Evolutionary conservation across 2,113 vertebrate genomes (phyloP).

Genomic region (Cyphomyrus plagiostoma): DNA sequence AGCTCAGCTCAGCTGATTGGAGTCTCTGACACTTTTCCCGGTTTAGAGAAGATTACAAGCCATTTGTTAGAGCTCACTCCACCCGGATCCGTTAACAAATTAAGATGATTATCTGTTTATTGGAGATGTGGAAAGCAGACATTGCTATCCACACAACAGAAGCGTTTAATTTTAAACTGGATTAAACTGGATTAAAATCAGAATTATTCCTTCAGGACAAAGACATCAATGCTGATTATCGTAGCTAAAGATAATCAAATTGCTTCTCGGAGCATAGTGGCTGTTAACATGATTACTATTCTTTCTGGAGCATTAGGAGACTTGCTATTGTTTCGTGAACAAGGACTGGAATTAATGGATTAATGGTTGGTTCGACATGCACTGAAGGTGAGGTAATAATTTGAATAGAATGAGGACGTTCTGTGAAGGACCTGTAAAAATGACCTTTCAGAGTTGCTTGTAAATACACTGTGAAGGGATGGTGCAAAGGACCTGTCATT

Average conservation of each 20-base stretch:
- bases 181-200: constrained; percentile 23
- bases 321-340: not conserved
- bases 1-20: not conserved
- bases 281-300: constrained; percentile 1
- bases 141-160: constrained; percentile 15
- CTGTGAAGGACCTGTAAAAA: not conserved
- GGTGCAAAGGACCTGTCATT: not conserved
- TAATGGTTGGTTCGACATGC: not conserved
- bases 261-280: constrained; percentile 1
- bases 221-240: constrained; percentile 13
- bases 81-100: constrained; percentile 19
- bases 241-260: constrained; percentile 21
- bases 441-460: constrained; percentile 2
- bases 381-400: not conserved
- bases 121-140: not conserved
- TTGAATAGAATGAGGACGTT: not conserved
- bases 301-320: not conserved
- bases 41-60: constrained; percentile 19
- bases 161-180: constrained; percentile 8
- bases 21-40: constrained; percentile 1
- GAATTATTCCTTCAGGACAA: constrained; percentile 23
- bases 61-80: constrained; percentile 6
- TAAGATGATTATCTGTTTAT: constrained; percentile 25
- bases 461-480: not conserved
- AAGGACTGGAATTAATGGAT: not conserved